A percentile compares a stretch with the other conserved stretches of the same genome.
These are phyloP conservation scores for Leistus spinibarbis DNA, from an alignment of 2,888 invertebrate species.

Conservation along the genomic window DNA sequence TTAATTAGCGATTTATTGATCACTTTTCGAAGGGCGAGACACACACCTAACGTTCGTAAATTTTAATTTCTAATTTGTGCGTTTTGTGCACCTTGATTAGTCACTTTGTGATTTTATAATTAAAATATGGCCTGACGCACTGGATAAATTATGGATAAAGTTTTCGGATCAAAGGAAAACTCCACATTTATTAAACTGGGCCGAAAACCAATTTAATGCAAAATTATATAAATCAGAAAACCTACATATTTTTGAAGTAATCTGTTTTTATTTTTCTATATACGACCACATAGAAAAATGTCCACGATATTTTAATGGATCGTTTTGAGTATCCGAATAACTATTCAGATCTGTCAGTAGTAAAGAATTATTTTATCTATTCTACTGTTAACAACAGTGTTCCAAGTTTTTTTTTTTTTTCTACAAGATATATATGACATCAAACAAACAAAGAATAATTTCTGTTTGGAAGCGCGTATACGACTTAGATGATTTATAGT, in stretches of 20 bases:
- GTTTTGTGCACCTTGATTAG: background rate
- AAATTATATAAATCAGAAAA: too few relatives aligned
- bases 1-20: background rate
- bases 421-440: background rate
- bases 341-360: too few relatives aligned
- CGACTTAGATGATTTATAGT: background rate
- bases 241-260: too few relatives aligned
- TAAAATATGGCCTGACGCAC: background rate
- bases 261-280: too few relatives aligned
- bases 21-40: background rate
- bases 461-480: background rate
- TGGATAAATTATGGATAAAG: background rate
- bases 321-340: too few relatives aligned
- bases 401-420: background rate
- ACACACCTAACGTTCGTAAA: background rate
- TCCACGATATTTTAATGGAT: too few relatives aligned
- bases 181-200: too few relatives aligned
- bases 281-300: too few relatives aligned
- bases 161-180: too few relatives aligned
- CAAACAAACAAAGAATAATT: constrained; percentile 2
- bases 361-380: too few relatives aligned
- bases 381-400: background rate
- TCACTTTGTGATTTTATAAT: background rate
- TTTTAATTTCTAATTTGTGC: background rate
- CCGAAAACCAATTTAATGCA: too few relatives aligned